phyloP scores from a whole-genome alignment of 2,113 vertebrate genomes.

The Halcyon malimbica region DNA sequence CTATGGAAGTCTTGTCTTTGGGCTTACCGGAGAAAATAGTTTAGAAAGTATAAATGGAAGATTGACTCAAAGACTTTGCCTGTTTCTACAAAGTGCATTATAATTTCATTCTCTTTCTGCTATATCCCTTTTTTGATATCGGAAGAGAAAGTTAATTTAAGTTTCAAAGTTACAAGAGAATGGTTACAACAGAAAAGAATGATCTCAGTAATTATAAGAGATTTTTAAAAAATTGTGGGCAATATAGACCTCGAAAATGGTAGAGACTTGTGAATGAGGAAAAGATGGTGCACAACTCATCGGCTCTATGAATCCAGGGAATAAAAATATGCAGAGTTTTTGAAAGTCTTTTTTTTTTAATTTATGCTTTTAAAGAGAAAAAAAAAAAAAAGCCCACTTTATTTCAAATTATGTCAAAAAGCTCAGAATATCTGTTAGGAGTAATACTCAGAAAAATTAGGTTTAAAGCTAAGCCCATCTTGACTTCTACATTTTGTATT shows the following conservation, averaged over 20 bases:
- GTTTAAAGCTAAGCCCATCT: neutral
- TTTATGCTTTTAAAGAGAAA: neutral
- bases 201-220: neutral
- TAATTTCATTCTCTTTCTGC: neutral
- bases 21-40: neutral
- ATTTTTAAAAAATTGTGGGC: neutral
- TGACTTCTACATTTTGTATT: neutral
- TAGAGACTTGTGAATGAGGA: neutral
- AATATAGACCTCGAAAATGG: neutral
- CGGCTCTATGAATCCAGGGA: neutral
- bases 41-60: slow-evolving; percentile 11
- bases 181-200: neutral
- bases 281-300: neutral
- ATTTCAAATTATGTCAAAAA: neutral
- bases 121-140: neutral
- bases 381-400: neutral
- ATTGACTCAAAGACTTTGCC: neutral
- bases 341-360: neutral
- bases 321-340: neutral
- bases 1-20: slow-evolving; percentile 25
- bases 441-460: neutral
- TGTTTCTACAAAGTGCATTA: neutral
- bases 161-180: neutral
- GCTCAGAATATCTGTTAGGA: neutral
- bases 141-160: neutral